Conservation (phyloP, 2,113 vertebrate genomes). For the Mormoops blainvillei region DNA sequence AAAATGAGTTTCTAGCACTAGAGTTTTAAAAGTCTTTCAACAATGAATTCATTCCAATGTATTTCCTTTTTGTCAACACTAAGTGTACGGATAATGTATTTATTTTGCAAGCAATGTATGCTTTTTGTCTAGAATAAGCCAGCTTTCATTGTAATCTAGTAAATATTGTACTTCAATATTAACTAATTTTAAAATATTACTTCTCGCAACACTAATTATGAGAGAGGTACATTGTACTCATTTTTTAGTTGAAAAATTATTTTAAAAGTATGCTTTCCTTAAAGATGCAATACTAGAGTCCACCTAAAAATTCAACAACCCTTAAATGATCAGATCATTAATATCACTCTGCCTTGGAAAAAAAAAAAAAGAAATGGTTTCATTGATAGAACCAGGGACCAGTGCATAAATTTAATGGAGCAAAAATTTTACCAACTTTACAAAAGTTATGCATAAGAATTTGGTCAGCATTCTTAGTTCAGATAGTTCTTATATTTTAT, state of each 20-base stretch:
- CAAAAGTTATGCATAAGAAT: not conserved
- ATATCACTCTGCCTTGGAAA: not conserved
- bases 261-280: not conserved
- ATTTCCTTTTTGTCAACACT: not conserved
- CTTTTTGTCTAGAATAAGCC: not conserved
- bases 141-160: not conserved
- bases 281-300: not conserved
- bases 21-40: not conserved
- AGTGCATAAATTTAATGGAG: not conserved
- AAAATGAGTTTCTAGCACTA: not conserved
- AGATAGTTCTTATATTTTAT: not conserved
- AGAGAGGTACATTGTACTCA: not conserved
- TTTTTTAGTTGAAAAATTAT: constrained; percentile 2
- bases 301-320: not conserved
- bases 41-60: not conserved
- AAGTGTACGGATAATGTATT: not conserved
- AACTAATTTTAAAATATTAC: not conserved
- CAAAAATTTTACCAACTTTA: constrained; percentile 32
- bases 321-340: not conserved
- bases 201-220: constrained; percentile 1
- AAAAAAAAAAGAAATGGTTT: not conserved
- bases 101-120: not conserved
- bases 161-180: not conserved
- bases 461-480: constrained; percentile 4
- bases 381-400: not conserved